These are phyloP conservation scores for Caenorhabditis remanei DNA, from an alignment of 1,140 invertebrate genomes.

Conservation along the genomic window DNA sequence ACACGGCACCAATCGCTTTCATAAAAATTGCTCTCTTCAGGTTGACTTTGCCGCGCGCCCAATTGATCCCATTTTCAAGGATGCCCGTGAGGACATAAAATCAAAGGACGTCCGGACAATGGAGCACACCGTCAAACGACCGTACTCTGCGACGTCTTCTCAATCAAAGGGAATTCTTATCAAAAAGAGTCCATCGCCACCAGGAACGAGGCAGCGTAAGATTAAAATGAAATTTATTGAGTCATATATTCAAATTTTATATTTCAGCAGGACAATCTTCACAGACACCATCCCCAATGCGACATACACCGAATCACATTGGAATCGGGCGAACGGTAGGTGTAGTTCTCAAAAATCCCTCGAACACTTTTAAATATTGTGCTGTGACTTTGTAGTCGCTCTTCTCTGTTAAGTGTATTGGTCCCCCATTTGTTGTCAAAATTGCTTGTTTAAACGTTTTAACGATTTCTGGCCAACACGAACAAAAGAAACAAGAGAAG, in stretches of 20 bases:
- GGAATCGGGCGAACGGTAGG: slow-evolving; percentile 35
- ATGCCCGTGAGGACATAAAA: slow-evolving; percentile 27
- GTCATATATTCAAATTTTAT: too few species aligned
- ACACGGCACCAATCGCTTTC: slow-evolving; percentile 36
- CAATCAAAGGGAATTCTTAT: not conserved
- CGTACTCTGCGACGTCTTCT: not conserved
- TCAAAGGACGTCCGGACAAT: slow-evolving; percentile 12
- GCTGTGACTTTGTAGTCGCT: not conserved
- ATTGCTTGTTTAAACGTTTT: not conserved
- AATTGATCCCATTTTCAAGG: slow-evolving; percentile 54
- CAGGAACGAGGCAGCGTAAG: not conserved
- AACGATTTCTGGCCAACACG: not conserved
- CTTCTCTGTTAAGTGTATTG: not conserved
- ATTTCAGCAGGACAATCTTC: slow-evolving; percentile 23
- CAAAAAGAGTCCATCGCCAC: slow-evolving; percentile 41
- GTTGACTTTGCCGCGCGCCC: slow-evolving; percentile 42
- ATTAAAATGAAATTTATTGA: not conserved
- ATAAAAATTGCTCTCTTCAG: slow-evolving; percentile 46
- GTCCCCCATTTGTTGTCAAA: too few species aligned
- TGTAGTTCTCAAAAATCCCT: too few species aligned
- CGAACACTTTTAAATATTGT: not conserved
- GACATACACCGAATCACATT: not conserved
- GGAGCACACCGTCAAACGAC: slow-evolving; percentile 14
- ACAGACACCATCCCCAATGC: slow-evolving; percentile 24
- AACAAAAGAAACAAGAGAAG: not conserved